Percentiles rank a stretch among this genome's conserved stretches.
Conservation (phyloP, 2,888 invertebrate genomes). For the Tortricodes alternella region DNA sequence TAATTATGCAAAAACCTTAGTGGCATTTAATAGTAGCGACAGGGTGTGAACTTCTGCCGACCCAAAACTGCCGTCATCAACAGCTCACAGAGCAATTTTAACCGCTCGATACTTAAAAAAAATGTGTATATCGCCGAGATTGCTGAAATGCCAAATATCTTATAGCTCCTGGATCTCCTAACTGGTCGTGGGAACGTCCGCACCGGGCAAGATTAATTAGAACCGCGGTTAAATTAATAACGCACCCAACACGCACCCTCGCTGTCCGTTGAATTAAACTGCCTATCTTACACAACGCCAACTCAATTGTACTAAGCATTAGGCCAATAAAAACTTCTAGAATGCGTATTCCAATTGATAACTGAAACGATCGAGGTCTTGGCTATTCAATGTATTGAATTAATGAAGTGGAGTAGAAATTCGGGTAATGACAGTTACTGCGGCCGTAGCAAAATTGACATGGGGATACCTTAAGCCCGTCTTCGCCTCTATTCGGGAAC, state of each 20-base stretch:
- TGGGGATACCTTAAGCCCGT: too few species aligned
- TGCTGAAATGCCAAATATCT: not conserved
- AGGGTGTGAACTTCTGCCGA: too few species aligned
- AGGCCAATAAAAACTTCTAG: conserved; percentile 36
- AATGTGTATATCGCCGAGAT: not conserved
- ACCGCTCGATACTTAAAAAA: too few species aligned
- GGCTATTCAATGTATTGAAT: conserved; percentile 6
- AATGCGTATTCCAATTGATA: conserved; percentile 44
- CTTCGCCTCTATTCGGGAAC: too few species aligned
- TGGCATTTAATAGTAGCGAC: too few species aligned
- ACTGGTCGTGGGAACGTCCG: conserved; percentile 63
- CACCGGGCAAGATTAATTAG: conserved; percentile 78
- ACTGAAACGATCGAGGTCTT: conserved; percentile 18
- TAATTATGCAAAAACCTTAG: too few species aligned
- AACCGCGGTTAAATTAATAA: conserved; percentile 76
- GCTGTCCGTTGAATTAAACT: conserved; percentile 37
- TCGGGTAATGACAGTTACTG: conserved; percentile 13
- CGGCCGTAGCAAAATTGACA: too few species aligned
- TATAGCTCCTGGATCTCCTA: conserved; percentile 32
- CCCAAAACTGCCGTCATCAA: too few species aligned
- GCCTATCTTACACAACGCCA: conserved; percentile 46
- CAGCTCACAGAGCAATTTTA: too few species aligned
- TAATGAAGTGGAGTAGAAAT: conserved; percentile 9
- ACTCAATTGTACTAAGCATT: conserved; percentile 58
- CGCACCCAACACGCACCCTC: conserved; percentile 61